A percentile compares a stretch with the other conserved stretches of the same genome.
These are phyloP conservation scores for Machimus atricapillus DNA, from an alignment of 2,888 invertebrate species.

Conservation along the genomic window DNA sequence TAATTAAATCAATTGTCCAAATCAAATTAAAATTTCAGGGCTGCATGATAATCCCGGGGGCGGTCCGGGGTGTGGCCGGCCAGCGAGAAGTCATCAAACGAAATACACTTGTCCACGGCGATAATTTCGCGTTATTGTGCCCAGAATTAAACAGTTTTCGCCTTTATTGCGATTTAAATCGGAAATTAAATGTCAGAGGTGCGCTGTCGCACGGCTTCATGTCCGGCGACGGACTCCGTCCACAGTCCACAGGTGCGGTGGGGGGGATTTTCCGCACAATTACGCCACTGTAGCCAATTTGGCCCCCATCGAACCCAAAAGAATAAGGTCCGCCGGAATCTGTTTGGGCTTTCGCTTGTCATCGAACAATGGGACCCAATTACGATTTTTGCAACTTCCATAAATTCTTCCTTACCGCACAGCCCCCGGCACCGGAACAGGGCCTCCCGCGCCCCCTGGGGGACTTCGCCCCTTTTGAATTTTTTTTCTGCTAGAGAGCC, in stretches of 20 bases:
- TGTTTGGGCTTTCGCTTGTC: conserved; percentile 15
- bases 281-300: conserved; percentile 14
- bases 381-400: conserved; percentile 37
- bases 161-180: conserved; percentile 22
- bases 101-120: background rate
- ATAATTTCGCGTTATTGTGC: conserved; percentile 30
- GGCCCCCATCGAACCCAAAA: background rate
- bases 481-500: background rate
- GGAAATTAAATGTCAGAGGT: conserved; percentile 33
- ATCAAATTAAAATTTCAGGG: conserved; percentile 33
- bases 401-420: conserved; percentile 11
- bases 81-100: background rate
- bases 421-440: background rate
- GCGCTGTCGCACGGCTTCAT: background rate
- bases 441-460: background rate
- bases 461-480: background rate
- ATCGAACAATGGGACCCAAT: conserved; percentile 37
- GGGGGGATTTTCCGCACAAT: conserved; percentile 27
- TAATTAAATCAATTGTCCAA: conserved; percentile 38
- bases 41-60: background rate
- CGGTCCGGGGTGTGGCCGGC: background rate
- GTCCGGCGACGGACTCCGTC: background rate
- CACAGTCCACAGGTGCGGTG: background rate
- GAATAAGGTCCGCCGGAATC: conserved; percentile 13
- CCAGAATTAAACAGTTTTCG: conserved; percentile 16